Conservation (phyloP, 2,888 invertebrate species). For the Nineta flava region DNA sequence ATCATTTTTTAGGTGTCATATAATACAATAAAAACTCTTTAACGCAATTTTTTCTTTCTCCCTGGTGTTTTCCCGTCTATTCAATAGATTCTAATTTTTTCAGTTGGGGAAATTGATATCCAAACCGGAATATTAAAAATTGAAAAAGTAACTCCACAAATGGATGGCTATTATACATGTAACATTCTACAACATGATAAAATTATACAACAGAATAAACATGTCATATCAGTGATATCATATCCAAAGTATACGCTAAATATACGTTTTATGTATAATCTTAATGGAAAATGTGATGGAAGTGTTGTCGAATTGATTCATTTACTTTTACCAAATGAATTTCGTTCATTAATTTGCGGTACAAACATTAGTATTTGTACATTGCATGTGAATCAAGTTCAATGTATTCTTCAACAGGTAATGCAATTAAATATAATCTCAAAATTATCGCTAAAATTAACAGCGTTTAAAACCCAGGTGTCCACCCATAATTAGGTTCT, state of each 20-base stretch:
- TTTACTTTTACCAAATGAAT: constrained; percentile 21
- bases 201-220: constrained; percentile 11
- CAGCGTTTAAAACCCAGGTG: no score
- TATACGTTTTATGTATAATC: constrained; percentile 20
- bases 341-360: constrained; percentile 22
- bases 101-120: constrained; percentile 15
- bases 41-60: no score
- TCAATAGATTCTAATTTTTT: constrained; percentile 6
- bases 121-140: constrained; percentile 19
- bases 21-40: no score
- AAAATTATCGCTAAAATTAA: background rate
- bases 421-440: background rate
- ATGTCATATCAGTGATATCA: constrained; percentile 22
- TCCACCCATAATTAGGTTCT: no score
- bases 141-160: constrained; percentile 20
- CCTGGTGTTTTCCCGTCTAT: no score
- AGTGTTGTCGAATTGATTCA: constrained; percentile 21
- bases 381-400: constrained; percentile 20
- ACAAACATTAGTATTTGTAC: constrained; percentile 20
- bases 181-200: constrained; percentile 12
- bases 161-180: constrained; percentile 26
- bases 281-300: constrained; percentile 19
- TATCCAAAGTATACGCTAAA: constrained; percentile 22
- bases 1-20: no score
- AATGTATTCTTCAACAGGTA: constrained; percentile 19